Conservation (phyloP, 2,888 invertebrate genomes). For the Dysmachus trigonus region DNA sequence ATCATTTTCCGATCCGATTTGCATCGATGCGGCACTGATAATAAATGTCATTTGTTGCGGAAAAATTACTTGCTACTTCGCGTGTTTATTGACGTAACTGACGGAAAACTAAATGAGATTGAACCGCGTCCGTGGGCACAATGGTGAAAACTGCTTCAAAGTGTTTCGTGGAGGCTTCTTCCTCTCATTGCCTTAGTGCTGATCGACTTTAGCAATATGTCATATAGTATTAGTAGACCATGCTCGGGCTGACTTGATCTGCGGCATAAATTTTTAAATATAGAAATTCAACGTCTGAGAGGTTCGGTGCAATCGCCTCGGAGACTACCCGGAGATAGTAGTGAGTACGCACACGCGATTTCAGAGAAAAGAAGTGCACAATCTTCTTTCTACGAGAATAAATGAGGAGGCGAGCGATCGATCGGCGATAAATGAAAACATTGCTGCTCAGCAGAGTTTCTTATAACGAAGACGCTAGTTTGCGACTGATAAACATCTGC, state of each 20-base stretch:
- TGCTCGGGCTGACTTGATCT: neutral
- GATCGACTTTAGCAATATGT: neutral
- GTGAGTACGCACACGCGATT: conserved; percentile 24
- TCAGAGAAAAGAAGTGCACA: neutral
- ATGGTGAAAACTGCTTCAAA: neutral
- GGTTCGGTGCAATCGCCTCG: neutral
- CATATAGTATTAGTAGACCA: neutral
- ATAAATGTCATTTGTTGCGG: neutral
- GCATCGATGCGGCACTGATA: neutral
- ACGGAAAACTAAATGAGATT: neutral
- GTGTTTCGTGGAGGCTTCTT: conserved; percentile 6
- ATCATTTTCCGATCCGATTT: neutral
- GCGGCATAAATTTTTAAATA: neutral
- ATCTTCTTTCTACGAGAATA: conserved; percentile 14
- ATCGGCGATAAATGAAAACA: conserved; percentile 8
- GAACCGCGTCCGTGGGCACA: neutral
- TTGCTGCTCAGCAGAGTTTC: neutral
- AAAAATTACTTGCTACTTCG: conserved; percentile 7
- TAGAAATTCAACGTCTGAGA: conserved; percentile 6
- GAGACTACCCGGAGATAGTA: neutral
- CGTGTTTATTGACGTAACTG: neutral
- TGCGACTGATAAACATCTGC: conserved; percentile 12
- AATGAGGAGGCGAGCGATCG: conserved; percentile 23
- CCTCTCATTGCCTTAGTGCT: neutral
- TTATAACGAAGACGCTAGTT: neutral